These are phyloP conservation scores for Polydrusus tereticollis DNA, from an alignment of 2,888 invertebrate species.

Conservation along the genomic window DNA sequence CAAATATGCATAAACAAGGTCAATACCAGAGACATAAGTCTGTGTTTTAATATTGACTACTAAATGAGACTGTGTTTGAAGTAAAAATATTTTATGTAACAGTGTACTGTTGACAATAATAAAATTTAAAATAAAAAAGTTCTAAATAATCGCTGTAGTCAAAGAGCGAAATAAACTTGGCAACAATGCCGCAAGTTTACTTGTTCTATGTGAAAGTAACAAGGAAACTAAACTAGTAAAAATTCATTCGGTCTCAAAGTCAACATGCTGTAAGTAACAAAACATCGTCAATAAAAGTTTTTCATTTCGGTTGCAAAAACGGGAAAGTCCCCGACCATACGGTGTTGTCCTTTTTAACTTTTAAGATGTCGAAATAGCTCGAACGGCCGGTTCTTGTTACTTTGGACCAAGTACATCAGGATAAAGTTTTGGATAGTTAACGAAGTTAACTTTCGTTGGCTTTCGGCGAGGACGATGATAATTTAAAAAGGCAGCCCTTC, in stretches of 20 bases:
- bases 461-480: constrained; percentile 55
- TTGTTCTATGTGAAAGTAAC: background rate
- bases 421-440: constrained; percentile 54
- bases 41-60: too few relatives aligned
- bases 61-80: too few relatives aligned
- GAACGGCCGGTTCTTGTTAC: constrained; percentile 52
- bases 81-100: too few relatives aligned
- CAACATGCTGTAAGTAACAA: constrained; percentile 20
- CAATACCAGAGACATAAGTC: too few relatives aligned
- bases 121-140: too few relatives aligned
- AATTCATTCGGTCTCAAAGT: constrained; percentile 18
- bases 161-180: background rate
- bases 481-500: constrained; percentile 55
- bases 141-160: too few relatives aligned
- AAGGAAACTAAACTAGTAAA: background rate
- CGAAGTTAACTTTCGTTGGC: constrained; percentile 55
- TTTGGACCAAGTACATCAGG: constrained; percentile 53
- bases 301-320: constrained; percentile 24
- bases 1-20: too few relatives aligned
- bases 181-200: background rate
- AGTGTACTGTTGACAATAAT: too few relatives aligned
- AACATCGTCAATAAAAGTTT: constrained; percentile 30
- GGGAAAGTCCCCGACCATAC: constrained; percentile 25
- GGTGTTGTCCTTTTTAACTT: constrained; percentile 31
- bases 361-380: constrained; percentile 26